These are phyloP conservation scores for Acanthaster planci DNA, from an alignment of 35 echinoderm and acorn worm genomes.

Conservation along the genomic window DNA sequence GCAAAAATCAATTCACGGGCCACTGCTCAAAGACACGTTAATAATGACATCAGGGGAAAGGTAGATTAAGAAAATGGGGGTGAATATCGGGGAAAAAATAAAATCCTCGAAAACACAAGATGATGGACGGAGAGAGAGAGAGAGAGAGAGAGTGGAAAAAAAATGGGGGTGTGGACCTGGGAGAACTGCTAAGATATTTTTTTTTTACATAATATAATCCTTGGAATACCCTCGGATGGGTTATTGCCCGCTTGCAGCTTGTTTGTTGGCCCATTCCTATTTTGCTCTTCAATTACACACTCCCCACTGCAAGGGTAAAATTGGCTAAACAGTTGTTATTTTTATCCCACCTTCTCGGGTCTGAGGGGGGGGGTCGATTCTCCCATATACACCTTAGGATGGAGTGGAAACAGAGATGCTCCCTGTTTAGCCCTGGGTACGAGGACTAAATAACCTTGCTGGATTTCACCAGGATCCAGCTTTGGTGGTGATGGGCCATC, in stretches of 20 bases:
- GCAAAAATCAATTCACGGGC: slow-evolving; percentile 31
- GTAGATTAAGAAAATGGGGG: neutral
- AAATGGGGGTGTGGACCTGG: neutral
- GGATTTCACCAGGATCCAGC: no score
- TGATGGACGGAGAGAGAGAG: no score
- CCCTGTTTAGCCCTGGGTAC: no score
- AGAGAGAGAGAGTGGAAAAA: neutral
- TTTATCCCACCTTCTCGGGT: neutral
- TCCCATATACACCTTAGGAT: no score
- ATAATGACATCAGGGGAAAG: neutral
- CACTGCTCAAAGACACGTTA: slow-evolving; percentile 29
- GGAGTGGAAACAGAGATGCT: no score
- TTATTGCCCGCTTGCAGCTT: neutral
- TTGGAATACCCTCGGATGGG: slow-evolving; percentile 1
- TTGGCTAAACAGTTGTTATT: slow-evolving; percentile 3
- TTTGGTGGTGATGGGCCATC: no score
- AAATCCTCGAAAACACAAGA: neutral
- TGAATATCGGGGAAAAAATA: neutral
- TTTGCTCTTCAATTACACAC: neutral
- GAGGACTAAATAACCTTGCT: no score
- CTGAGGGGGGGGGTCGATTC: neutral
- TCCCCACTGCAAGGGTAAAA: neutral
- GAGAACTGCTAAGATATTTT: neutral
- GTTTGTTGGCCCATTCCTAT: neutral
- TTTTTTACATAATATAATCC: neutral